Base-by-base conservation (phyloP, 2,113 vertebrate species). In the Istiophorus platypterus region DNA sequence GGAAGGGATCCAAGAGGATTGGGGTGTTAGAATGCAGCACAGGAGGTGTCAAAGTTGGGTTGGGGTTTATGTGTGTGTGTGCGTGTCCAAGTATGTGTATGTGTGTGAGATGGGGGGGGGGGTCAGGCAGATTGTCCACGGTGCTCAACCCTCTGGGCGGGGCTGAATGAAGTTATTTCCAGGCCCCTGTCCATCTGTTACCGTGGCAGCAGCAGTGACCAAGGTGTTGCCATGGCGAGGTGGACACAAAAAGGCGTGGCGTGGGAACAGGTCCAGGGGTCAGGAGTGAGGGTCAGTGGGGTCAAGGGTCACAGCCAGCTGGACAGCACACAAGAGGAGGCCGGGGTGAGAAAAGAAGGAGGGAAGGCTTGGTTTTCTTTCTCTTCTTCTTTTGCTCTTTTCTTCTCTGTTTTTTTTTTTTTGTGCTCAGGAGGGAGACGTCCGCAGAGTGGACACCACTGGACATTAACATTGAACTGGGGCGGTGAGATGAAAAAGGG, bases 241-340 rank as follows among this genome's bases (percentile, higher is more conserved):
- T 88, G 92, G 85, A 91, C 91, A 95, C 94, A 95, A 94, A 96
- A 95, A 94, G 94, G 94, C 89, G 95, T 95, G 94, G 93, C 95
- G 95, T 95, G 95, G 95, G 95, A 96, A 96, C 88, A 81, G 90
- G 91, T 94, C 93, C 93, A 94, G 88, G 93, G 95, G 94, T 95
- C 94, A 95, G 92, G 92, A 95, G 92, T 95, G 89, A 96, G 92
- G 94, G 92, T 94, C 90, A 74, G 31, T n/a, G 73, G 83, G 94
- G 91, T 94, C 92, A 93, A 72, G 86, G 95, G 95, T 95, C 92
- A 92, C 91, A 94, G 93, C 90, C 95, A 96, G 94, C 95, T 95
- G 95, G 94, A 95, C 95, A 94, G 91, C 94, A 95, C 88, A 94
- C 92, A 95, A 94, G 95, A 93, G 92, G 87, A 94, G 94, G 91